These are phyloP conservation scores for Eumeta japonica DNA, from an alignment of 1,140 invertebrate species.

Conservation along the genomic window DNA sequence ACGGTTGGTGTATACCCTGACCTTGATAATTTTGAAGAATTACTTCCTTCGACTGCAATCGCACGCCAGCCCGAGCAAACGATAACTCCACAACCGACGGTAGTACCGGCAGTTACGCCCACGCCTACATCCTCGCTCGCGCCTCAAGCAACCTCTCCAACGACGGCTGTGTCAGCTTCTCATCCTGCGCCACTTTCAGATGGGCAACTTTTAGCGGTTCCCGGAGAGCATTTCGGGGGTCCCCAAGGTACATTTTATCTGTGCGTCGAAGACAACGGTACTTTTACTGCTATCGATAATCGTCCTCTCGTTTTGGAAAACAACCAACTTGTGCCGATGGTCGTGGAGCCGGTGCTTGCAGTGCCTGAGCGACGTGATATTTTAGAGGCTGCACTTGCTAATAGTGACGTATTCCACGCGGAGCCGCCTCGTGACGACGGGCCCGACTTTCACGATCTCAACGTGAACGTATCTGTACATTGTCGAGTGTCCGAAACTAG, in stretches of 20 bases:
- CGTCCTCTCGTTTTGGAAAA: conserved; percentile 62
- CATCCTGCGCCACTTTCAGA: conserved; percentile 44
- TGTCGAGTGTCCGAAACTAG: conserved; percentile 70
- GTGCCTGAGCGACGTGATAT: conserved; percentile 65
- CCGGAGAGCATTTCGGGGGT: conserved; percentile 65
- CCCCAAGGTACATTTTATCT: conserved; percentile 63
- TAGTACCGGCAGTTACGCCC: conserved; percentile 8
- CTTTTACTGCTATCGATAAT: conserved; percentile 69
- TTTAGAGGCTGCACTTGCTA: conserved; percentile 71
- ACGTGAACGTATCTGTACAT: conserved; percentile 49
- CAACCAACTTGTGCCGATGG: conserved; percentile 59
- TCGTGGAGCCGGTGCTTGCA: conserved; percentile 23
- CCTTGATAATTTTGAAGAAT: conserved; percentile 46
- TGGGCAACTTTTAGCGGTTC: conserved; percentile 66
- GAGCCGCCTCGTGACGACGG: conserved; percentile 54
- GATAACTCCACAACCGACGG: conserved; percentile 3
- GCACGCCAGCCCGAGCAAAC: conserved; percentile 20
- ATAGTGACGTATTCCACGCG: conserved; percentile 71
- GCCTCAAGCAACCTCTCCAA: conserved; percentile 13
- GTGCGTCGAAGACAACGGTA: conserved; percentile 67
- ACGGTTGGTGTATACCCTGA: conserved; percentile 23
- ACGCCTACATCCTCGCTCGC: conserved; percentile 3
- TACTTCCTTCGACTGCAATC: conserved; percentile 45
- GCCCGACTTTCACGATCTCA: conserved; percentile 57
- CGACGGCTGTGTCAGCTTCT: conserved; percentile 16